Evolutionary conservation across 1,140 invertebrate species (phyloP), one percentile per base, ranked within the genome.

Genomic region (Drosophila lowei): DNA sequence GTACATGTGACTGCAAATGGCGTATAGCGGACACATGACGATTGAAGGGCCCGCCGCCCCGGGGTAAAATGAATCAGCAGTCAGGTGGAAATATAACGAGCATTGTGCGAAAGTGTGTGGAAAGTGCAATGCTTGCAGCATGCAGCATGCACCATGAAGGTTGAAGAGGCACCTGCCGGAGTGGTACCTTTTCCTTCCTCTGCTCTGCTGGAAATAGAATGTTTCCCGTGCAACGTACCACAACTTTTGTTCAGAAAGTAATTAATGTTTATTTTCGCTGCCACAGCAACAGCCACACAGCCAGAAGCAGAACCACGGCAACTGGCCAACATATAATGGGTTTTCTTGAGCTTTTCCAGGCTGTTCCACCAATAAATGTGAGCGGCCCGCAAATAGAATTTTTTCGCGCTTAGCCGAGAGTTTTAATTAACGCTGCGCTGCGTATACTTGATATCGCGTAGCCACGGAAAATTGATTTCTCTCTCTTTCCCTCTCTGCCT

Each of bases 221-320:
- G 18, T 48, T 60, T 57, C 41, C 60, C 34, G 34, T 42, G 52
- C 63, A 56, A 30, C 42, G 56, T 49, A 34, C 64, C 18, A 13
- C 63, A 72, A 67, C 56, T 88, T 88, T 88, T 88, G 84, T 88
- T 76, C 60, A 43, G 42, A 88, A 88, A 76, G 83, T 88, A 88
- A 88, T 88, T 88, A 88, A 79, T 83, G 88, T 88, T 79, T 89
- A 89, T 89, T 79, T 81, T 68, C 74, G 56, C 70, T 63, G 34
- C 25, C 41, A 30, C 28, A 30, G 3, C 41, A 41, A n/a, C 42
- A 68, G 53, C 30, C 21, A 23, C 41, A n/a, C 42, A 68, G 18
- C 18, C 41, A 18, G 18, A 53, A 25, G 13, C 9, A 23, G 8
- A 43, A 28, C 30, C 6, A 7, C 25, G 25, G 25, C 6, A 28